Evolutionary conservation across 2,888 invertebrate genomes (phyloP), one percentile per base, ranked within the genome.

Genomic region (Cactoblastis cactorum): DNA sequence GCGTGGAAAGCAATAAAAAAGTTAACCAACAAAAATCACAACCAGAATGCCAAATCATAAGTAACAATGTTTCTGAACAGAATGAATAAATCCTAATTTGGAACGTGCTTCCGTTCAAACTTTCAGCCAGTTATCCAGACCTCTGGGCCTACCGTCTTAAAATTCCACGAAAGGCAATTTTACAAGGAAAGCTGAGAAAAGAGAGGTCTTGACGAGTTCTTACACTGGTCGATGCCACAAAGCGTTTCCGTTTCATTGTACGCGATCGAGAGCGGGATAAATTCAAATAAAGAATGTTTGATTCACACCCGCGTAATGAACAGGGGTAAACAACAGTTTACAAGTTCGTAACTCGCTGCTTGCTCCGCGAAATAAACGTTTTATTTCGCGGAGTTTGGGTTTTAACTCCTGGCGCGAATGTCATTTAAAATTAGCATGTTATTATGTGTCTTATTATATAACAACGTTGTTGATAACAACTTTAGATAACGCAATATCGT

Each of bases 291-390:
- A 65, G 63, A 69, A 70, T 61, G 54, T 66, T 69, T 68, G 71
- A 70, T 73, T 72, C 71, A 72, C 74, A 74, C 69, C 71, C 66
- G 62, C 65, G 71, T 72, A 71, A 75, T 75, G 69, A 71, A 63
- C 69, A 67, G 67, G 54, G 49, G 52, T 62, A n/a, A 18, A 8
- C 3, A 69, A 71, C 67, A 41, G 4, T 49, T 49, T 33, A 12
- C 8, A 14, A 32, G 8, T 32, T 32, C 1, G 8, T 2, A 32
- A 32, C 3, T 4, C 8, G 8, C 2, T 32, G 32, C n/a, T n/a
- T n/a, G n/a, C n/a, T n/a, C n/a, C n/a, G n/a, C n/a, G n/a, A n/a
- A n/a, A n/a, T n/a, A n/a, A n/a, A n/a, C n/a, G n/a, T n/a, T n/a
- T n/a, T n/a, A n/a, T n/a, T n/a, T n/a, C n/a, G n/a, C n/a, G n/a